Percentiles rank a stretch among this genome's conserved stretches.
phyloP scores from a whole-genome alignment of 2,888 invertebrate species.

The Chromoteleia sp. region DNA sequence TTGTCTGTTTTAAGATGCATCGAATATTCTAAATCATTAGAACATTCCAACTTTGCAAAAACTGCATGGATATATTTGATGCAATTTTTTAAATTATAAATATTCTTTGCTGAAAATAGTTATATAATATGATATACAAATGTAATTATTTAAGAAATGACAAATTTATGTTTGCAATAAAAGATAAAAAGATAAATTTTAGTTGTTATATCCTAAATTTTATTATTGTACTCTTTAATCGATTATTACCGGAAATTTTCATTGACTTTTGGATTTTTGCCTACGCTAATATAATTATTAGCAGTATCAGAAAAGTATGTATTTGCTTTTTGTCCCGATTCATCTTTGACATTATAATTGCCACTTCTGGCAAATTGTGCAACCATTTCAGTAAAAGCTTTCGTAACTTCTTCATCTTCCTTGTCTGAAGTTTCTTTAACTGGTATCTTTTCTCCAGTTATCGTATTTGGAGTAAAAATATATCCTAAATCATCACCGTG shows the following conservation, averaged over 20 bases:
- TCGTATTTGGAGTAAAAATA: slow-evolving; percentile 75
- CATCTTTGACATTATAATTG: slow-evolving; percentile 74
- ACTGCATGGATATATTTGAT: too few species aligned
- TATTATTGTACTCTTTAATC: too few species aligned
- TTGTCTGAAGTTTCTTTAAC: slow-evolving; percentile 81
- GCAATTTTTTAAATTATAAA: too few species aligned
- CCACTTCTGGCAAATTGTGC: slow-evolving; percentile 88
- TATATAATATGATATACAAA: too few species aligned
- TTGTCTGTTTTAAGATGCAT: too few species aligned
- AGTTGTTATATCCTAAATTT: not conserved
- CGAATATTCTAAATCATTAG: too few species aligned
- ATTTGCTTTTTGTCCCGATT: slow-evolving; percentile 76
- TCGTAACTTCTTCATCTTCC: slow-evolving; percentile 88
- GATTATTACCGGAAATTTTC: slow-evolving; percentile 80
- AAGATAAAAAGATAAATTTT: not conserved
- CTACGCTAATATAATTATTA: slow-evolving; percentile 86
- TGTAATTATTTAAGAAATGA: too few species aligned
- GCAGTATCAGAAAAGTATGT: slow-evolving; percentile 74
- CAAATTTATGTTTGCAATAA: too few species aligned
- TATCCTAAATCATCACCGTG: slow-evolving; percentile 79
- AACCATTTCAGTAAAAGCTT: slow-evolving; percentile 88
- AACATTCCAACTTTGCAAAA: too few species aligned
- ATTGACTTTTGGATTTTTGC: slow-evolving; percentile 84
- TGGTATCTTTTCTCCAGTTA: slow-evolving; percentile 72
- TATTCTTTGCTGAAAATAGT: too few species aligned